These are phyloP conservation scores for Paramormyrops hopkinsi DNA, from an alignment of 2,797 vertebrate species.

Conservation along the genomic window DNA sequence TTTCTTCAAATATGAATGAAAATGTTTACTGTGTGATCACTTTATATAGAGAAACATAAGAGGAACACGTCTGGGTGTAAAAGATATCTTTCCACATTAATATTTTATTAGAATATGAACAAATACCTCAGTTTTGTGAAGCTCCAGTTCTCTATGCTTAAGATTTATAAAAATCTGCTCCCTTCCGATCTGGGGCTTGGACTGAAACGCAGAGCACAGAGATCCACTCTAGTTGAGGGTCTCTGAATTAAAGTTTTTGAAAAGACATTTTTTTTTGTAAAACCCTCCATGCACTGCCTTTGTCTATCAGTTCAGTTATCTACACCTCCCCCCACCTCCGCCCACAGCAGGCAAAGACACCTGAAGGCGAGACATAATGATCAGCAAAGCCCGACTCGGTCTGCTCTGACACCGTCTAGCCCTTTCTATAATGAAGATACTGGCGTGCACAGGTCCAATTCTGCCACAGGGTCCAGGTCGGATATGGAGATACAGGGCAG, in stretches of 20 bases:
- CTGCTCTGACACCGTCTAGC: constrained; percentile 51
- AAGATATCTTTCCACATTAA: not conserved
- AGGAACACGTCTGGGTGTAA: not conserved
- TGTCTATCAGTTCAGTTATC: constrained; percentile 65
- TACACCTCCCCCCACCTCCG: constrained; percentile 59
- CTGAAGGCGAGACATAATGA: constrained; percentile 76
- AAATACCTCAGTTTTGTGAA: constrained; percentile 42
- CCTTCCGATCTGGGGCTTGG: constrained; percentile 42
- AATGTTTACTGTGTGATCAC: not conserved
- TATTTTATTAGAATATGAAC: constrained; percentile 17
- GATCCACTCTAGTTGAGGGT: constrained; percentile 14
- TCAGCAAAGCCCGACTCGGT: constrained; percentile 65
- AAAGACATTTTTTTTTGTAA: constrained; percentile 18
- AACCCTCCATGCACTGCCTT: constrained; percentile 60
- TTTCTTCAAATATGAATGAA: not conserved
- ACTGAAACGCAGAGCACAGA: constrained; percentile 38
- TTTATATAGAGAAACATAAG: not conserved
- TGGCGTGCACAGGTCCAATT: constrained; percentile 30
- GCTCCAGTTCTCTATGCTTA: constrained; percentile 68
- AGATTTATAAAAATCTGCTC: constrained; percentile 55
- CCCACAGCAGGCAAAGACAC: constrained; percentile 70
- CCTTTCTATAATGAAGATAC: constrained; percentile 61
- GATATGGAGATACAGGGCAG: not conserved
- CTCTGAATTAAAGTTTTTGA: constrained; percentile 27
- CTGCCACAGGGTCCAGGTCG: not conserved